Conservation (phyloP, 2,888 invertebrate species). For the Drosophila suboccidentalis region DNA sequence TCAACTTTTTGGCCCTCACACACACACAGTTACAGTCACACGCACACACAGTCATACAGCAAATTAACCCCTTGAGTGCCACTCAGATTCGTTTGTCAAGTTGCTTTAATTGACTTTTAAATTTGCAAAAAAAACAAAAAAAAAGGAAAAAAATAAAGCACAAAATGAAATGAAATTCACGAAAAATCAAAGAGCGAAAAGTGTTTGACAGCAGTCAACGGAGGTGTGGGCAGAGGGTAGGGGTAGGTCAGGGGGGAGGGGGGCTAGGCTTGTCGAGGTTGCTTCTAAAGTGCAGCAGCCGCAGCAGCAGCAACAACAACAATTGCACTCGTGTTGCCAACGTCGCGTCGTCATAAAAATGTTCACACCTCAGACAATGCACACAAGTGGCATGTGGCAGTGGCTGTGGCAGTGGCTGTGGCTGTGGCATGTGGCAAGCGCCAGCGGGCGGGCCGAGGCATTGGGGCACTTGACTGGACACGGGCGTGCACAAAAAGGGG, state of each 20-base stretch:
- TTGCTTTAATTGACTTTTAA: conserved; percentile 82
- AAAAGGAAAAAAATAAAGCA: conserved; percentile 12
- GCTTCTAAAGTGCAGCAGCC: conserved; percentile 61
- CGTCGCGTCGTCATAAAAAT: conserved; percentile 55
- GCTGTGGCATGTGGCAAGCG: conserved; percentile 33
- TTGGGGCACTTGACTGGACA: conserved; percentile 61
- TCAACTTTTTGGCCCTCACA: conserved; percentile 39
- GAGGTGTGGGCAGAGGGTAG: not conserved
- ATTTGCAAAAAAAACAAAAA: conserved; percentile 63
- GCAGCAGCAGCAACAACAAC: conserved; percentile 60
- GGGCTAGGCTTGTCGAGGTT: conserved; percentile 16
- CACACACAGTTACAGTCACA: conserved; percentile 6
- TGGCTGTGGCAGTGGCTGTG: conserved; percentile 20
- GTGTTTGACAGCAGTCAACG: conserved; percentile 54
- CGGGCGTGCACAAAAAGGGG: not conserved
- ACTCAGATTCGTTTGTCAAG: conserved; percentile 76
- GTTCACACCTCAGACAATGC: conserved; percentile 78
- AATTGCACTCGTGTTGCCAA: conserved; percentile 71
- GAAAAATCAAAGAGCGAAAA: conserved; percentile 72
- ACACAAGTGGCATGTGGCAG: conserved; percentile 61
- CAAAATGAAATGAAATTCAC: conserved; percentile 44
- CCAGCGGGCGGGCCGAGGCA: conserved; percentile 38
- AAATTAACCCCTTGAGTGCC: conserved; percentile 81
- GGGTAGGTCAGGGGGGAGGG: not conserved
- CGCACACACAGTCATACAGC: conserved; percentile 43